phyloP scores from a whole-genome alignment of 2,888 invertebrate genomes.

The Mythimna loreyi region DNA sequence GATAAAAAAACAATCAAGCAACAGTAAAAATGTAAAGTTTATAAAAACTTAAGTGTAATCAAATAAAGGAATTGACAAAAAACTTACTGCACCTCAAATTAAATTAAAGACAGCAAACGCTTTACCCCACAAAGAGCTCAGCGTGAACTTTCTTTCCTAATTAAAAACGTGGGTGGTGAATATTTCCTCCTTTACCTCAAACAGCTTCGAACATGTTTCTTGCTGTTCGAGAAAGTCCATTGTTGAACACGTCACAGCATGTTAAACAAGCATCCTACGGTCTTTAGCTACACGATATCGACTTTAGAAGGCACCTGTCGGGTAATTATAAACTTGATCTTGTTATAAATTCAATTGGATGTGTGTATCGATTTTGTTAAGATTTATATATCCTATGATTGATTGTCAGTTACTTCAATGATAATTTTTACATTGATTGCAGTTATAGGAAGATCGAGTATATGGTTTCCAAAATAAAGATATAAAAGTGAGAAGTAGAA shows the following conservation, averaged over 20 bases:
- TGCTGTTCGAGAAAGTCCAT: conserved; percentile 54
- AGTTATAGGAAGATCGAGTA: background rate
- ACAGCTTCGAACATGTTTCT: conserved; percentile 37
- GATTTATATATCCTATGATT: background rate
- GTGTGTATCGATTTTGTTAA: conserved; percentile 15
- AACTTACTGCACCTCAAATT: background rate
- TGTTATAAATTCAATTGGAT: conserved; percentile 31
- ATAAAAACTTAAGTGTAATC: background rate
- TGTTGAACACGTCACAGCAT: conserved; percentile 56
- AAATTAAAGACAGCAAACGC: conserved; percentile 16
- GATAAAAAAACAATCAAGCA: background rate
- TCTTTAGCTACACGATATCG: conserved; percentile 29
- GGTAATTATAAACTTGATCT: conserved; percentile 50
- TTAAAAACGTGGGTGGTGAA: conserved; percentile 62
- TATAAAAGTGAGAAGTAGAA: background rate
- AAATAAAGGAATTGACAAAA: conserved; percentile 17
- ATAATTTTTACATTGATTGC: background rate
- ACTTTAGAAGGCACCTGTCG: conserved; percentile 41
- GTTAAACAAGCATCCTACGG: conserved; percentile 24
- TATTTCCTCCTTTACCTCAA: conserved; percentile 24
- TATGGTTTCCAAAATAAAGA: background rate
- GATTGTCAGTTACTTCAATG: background rate
- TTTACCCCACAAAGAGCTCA: conserved; percentile 35
- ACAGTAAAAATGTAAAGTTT: background rate
- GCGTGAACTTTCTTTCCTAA: conserved; percentile 53